Conservation (phyloP, 2,888 invertebrate species). For the Acronicta psi region DNA sequence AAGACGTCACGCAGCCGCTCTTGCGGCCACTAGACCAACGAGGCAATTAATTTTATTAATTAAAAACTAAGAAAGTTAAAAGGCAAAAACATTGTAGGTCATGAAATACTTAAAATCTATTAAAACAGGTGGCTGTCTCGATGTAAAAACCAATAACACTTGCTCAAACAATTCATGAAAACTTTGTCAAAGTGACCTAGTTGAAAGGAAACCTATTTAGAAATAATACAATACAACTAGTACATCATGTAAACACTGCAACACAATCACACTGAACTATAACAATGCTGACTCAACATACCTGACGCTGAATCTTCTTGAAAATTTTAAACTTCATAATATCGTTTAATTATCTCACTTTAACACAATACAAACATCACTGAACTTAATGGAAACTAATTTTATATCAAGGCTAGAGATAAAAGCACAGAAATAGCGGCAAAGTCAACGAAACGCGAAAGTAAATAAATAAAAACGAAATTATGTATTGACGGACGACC, state of each 20-base stretch:
- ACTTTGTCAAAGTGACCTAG: slow-evolving; percentile 20
- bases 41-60: too few relatives aligned
- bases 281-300: slow-evolving; percentile 64
- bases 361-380: slow-evolving; percentile 64
- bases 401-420: slow-evolving; percentile 64
- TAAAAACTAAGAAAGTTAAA: background rate
- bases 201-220: slow-evolving; percentile 29
- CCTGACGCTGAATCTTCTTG: slow-evolving; percentile 80
- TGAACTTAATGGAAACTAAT: slow-evolving; percentile 60
- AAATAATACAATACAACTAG: slow-evolving; percentile 29
- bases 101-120: background rate
- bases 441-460: slow-evolving; percentile 56
- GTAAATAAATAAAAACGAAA: slow-evolving; percentile 59
- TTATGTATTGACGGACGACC: slow-evolving; percentile 51
- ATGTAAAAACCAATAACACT: slow-evolving; percentile 15
- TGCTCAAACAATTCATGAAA: slow-evolving; percentile 36
- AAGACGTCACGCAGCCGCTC: too few relatives aligned
- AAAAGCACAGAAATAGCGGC: slow-evolving; percentile 60
- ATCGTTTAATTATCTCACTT: slow-evolving; percentile 45
- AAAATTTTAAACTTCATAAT: slow-evolving; percentile 86
- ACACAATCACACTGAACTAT: slow-evolving; percentile 36
- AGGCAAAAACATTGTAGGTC: background rate
- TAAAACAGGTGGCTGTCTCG: background rate
- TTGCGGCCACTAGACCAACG: too few relatives aligned
- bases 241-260: slow-evolving; percentile 36